Base-by-base conservation (phyloP, 2,797 vertebrate genomes). In the Hippoglossus hippoglossus region DNA sequence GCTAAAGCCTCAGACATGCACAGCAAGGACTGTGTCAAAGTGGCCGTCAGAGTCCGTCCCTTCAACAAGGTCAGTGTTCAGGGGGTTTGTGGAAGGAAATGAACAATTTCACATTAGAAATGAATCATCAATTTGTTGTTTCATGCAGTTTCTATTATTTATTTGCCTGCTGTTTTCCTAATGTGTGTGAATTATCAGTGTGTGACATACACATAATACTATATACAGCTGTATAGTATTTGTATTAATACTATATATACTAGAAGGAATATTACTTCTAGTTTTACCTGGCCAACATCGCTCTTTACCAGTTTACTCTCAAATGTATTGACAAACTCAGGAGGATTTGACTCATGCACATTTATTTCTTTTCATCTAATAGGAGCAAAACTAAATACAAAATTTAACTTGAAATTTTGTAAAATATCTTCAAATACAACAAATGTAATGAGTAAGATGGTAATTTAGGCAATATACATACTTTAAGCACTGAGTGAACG, bases 1-100 rank as follows among this genome's bases (percentile, higher is more conserved):
- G 80, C 80, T 22, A 88, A 77, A 63, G 85, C 73, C 62, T 82
- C 78, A 65, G 85, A 91, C 39, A 92, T 89, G 91, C 92, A 92
- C 46, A 54, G 80, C 68, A 82, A 87, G 61, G 96, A 96, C 91
- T 92, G 95, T 15, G 94, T 97, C 73, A 95, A 92, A 86, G 95
- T 96, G 72, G 94, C 95, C 2, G 94, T 96, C 41, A 80, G 94
- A 24, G 95, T 96, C 58, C 91, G 95, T 63, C 95, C 95, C 13
- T 96, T 96, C 81, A 95, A 93, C 87, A 96, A 97, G 95, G 95
- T 96, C 77, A 93, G 95, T 95, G 41, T 28, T 22, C 28, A 28
- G 16, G 6, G 6, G 0, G 8, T 60, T 36, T 12, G 15, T 46
- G 12, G 2, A 11, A 11, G 22, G 6, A 9, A 15, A 31, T 68